These are phyloP conservation scores for Sakesphorus luctuosus DNA, from an alignment of 2,113 vertebrate genomes.

Conservation along the genomic window DNA sequence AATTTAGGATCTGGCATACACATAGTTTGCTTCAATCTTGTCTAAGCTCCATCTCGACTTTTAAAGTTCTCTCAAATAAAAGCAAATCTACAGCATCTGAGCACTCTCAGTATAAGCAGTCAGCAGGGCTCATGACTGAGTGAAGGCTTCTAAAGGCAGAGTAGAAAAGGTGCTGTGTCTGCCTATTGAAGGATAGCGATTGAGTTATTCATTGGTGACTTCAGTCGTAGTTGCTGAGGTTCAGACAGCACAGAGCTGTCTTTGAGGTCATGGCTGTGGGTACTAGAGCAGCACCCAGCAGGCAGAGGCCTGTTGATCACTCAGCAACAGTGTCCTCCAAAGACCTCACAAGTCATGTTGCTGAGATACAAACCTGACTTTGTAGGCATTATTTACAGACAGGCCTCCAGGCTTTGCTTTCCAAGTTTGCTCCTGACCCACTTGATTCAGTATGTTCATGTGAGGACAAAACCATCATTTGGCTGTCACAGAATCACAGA, in stretches of 20 bases:
- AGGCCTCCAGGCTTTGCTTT: neutral
- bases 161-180: neutral
- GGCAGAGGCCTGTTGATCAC: neutral
- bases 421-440: neutral
- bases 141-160: neutral
- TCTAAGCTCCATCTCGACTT: neutral
- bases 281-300: neutral
- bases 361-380: neutral
- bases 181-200: fast-evolving
- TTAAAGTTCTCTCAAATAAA: neutral
- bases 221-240: neutral
- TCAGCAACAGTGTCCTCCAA: neutral
- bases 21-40: neutral
- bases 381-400: neutral
- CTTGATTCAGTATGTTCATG: neutral
- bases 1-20: neutral
- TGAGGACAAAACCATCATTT: neutral
- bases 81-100: neutral
- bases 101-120: fast-evolving
- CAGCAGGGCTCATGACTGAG: neutral
- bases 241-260: neutral
- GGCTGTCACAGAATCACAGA: neutral
- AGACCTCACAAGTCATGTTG: neutral
- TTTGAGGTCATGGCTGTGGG: neutral
- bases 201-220: neutral